Evolutionary conservation across 2,797 vertebrate species (phyloP), one percentile per base, ranked within the genome.

Genomic region (Sebastes jordani): DNA sequence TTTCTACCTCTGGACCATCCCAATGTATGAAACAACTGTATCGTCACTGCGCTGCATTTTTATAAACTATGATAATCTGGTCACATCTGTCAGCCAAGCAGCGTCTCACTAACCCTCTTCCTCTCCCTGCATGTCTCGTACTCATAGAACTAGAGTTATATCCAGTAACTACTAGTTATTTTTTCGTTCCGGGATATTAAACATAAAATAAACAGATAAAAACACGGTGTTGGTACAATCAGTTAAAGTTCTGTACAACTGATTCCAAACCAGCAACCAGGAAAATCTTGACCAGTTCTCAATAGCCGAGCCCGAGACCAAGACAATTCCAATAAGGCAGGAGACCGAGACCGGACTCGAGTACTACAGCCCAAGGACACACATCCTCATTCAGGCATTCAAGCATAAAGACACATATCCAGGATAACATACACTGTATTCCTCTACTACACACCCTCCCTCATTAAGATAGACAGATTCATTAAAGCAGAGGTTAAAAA

Each of bases 61-160:
- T 52, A 9, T 4, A 52, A 52, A 52, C 46, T n/a, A 20, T 49
- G 46, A 49, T 52, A 52, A 20, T 52, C 18, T 52, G 46, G 7
- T 52, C 18, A 52, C 0, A 10, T 52, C 46, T 52, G 18, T 52
- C 18, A 0, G 0, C 18, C 18, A 52, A 20, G 18, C 7, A 2
- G 0, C 1, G 3, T 52, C 46, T 52, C 18, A 52, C 46, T 52
- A n/a, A 20, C 46, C 18, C 0, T 52, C 46, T 52, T n/a, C 46
- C 18, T 52, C 18, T 52, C 46, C 18, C 18, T n/a, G 46, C 46
- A 52, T n/a, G 2, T 0, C 46, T n/a, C 4, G 0, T 0, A n/a
- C 46, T 52, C 46, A 52, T 52, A 52, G 18, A 52, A 52, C 18
- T 20, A 52, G 46, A 20, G 46, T 52, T 52, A 52, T 52, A 52